phyloP scores from a whole-genome alignment of 2,888 invertebrate genomes.

The Drosophila pegasa region DNA sequence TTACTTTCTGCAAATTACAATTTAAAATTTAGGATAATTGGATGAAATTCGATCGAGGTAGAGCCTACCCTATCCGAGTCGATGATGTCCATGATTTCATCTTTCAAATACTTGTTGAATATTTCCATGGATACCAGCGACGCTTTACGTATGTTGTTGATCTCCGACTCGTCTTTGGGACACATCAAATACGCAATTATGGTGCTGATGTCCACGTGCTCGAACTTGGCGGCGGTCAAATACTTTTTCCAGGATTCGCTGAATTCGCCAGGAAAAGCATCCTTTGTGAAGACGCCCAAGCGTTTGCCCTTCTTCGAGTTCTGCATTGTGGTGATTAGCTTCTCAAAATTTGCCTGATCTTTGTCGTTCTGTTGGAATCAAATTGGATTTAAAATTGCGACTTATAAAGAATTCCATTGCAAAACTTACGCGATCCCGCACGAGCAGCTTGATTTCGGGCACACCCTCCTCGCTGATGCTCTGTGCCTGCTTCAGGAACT shows the following conservation, averaged over 20 bases:
- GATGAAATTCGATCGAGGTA: background rate
- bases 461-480: conserved; percentile 93
- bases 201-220: conserved; percentile 94
- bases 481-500: conserved; percentile 96
- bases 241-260: conserved; percentile 95
- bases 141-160: conserved; percentile 95
- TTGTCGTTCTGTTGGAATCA: conserved; percentile 89
- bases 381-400: background rate
- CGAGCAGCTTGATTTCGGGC: conserved; percentile 93
- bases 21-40: background rate
- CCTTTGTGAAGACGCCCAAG: conserved; percentile 96
- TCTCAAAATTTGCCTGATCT: conserved; percentile 95
- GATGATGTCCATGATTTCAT: conserved; percentile 99
- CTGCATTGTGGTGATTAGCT: conserved; percentile 92
- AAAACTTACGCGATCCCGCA: conserved; percentile 93
- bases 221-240: conserved; percentile 91
- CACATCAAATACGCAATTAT: conserved; percentile 95
- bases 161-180: conserved; percentile 97
- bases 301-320: conserved; percentile 94
- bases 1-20: conserved; percentile 92
- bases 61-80: conserved; percentile 94
- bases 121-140: conserved; percentile 96
- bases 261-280: conserved; percentile 96
- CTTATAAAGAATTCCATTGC: fast-evolving
- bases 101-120: conserved; percentile 97